Percentiles rank a stretch among this genome's conserved stretches.
phyloP scores from a whole-genome alignment of 53 echinoderm and acorn worm genomes.

The Antedon mediterranea region DNA sequence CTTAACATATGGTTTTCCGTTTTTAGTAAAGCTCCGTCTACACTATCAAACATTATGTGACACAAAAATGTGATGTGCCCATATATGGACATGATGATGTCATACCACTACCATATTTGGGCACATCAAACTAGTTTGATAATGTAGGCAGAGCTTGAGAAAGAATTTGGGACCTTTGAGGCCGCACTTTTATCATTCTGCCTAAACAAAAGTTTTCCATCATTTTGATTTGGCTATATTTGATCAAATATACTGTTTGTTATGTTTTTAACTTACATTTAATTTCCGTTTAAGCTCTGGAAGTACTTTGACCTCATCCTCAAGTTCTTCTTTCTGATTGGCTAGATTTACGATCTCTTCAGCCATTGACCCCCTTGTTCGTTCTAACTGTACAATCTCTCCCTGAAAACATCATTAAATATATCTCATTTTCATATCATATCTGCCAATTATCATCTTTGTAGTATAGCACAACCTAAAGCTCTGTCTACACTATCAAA shows the following conservation, averaged over 20 bases:
- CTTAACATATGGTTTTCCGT: too few species aligned
- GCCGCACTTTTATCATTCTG: background rate
- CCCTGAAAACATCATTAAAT: conserved; percentile 16
- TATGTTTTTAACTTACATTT: conserved; percentile 22
- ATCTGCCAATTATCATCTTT: background rate
- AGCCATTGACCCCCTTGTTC: conserved; percentile 91
- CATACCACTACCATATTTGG: too few species aligned
- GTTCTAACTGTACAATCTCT: conserved; percentile 72
- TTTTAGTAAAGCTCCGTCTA: too few species aligned
- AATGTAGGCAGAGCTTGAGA: too few species aligned
- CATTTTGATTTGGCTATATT: background rate
- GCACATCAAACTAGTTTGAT: too few species aligned
- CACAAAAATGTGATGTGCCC: too few species aligned
- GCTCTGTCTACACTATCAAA: too few species aligned
- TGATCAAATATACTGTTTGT: too few species aligned
- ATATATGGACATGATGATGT: too few species aligned
- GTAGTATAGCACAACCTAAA: background rate
- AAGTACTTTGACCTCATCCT: conserved; percentile 53
- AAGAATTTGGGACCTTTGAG: too few species aligned
- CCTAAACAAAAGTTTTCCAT: background rate
- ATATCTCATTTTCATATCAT: too few species aligned
- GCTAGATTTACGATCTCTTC: conserved; percentile 87
- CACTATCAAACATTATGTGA: too few species aligned
- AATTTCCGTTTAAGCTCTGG: conserved; percentile 59
- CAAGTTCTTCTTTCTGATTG: conserved; percentile 68